Conservation (phyloP, 92 coral and sea anemone genomes). For the Palythoa grandiflora region DNA sequence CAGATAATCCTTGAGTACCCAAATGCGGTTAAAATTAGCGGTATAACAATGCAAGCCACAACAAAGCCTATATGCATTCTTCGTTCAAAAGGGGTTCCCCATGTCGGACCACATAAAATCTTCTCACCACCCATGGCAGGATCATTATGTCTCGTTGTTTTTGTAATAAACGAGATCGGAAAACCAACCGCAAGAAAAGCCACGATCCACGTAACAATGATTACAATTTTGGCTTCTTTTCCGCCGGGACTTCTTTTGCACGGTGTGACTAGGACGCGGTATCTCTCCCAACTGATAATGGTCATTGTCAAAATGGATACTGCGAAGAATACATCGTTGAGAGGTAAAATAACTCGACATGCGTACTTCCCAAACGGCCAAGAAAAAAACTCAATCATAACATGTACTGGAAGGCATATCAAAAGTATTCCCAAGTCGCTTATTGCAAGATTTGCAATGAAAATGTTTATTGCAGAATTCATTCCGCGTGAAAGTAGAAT, state of each 20-base stretch:
- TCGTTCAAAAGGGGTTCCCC: slow-evolving; percentile 71
- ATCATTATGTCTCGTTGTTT: slow-evolving; percentile 40
- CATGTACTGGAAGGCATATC: slow-evolving; percentile 78
- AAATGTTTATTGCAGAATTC: slow-evolving; percentile 80
- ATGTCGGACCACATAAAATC: slow-evolving; percentile 66
- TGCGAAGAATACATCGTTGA: slow-evolving; percentile 87
- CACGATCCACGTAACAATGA: slow-evolving; percentile 73
- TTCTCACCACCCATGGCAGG: slow-evolving; percentile 58
- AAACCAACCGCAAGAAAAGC: slow-evolving; percentile 82
- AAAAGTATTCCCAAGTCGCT: slow-evolving; percentile 80
- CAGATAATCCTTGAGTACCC: slow-evolving; percentile 74
- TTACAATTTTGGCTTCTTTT: slow-evolving; percentile 70
- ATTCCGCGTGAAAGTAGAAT: slow-evolving; percentile 71
- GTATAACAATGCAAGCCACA: slow-evolving; percentile 71
- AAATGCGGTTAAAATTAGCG: slow-evolving; percentile 72
- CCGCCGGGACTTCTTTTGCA: slow-evolving; percentile 69
- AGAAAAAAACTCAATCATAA: slow-evolving; percentile 72
- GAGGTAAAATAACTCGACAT: slow-evolving; percentile 73
- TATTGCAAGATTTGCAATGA: slow-evolving; percentile 87
- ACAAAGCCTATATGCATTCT: slow-evolving; percentile 80
- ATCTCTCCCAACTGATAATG: slow-evolving; percentile 81
- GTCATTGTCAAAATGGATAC: slow-evolving; percentile 85
- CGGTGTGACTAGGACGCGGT: slow-evolving; percentile 80
- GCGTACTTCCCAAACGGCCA: slow-evolving; percentile 85
- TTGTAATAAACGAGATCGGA: slow-evolving; percentile 80